Evolutionary conservation across 2,888 invertebrate genomes (phyloP).

Genomic region (Hydriomena furcata): DNA sequence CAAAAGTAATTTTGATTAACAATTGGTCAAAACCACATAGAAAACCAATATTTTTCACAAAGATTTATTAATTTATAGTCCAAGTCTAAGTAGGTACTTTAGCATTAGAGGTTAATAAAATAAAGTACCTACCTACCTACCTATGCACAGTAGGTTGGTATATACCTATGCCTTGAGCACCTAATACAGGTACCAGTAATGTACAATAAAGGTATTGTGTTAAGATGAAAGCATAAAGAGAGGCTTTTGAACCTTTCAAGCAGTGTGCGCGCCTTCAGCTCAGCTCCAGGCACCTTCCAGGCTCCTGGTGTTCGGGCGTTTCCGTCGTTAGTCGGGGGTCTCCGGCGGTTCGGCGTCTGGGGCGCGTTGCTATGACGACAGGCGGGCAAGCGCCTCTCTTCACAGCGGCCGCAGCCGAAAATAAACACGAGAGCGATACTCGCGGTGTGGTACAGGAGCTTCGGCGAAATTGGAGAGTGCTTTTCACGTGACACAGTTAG

Average conservation of each 20-base stretch:
- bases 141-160: no score
- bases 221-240: background rate
- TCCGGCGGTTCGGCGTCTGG: conserved; percentile 64
- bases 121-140: no score
- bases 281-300: conserved; percentile 26
- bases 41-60: no score
- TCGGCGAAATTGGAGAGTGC: conserved; percentile 34
- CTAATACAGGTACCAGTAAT: no score
- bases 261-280: conserved; percentile 5
- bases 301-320: conserved; percentile 43
- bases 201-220: background rate
- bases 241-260: conserved; percentile 1
- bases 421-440: conserved; percentile 68
- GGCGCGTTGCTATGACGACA: conserved; percentile 72
- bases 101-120: no score
- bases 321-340: conserved; percentile 51
- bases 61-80: no score
- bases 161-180: no score
- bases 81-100: no score
- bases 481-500: conserved; percentile 34
- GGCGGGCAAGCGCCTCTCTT: conserved; percentile 62
- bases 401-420: conserved; percentile 68
- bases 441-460: conserved; percentile 46
- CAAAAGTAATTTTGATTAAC: no score
- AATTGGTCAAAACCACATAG: no score